phyloP scores from a whole-genome alignment of 2,113 vertebrate species.

The Myrmophylax atrothorax region DNA sequence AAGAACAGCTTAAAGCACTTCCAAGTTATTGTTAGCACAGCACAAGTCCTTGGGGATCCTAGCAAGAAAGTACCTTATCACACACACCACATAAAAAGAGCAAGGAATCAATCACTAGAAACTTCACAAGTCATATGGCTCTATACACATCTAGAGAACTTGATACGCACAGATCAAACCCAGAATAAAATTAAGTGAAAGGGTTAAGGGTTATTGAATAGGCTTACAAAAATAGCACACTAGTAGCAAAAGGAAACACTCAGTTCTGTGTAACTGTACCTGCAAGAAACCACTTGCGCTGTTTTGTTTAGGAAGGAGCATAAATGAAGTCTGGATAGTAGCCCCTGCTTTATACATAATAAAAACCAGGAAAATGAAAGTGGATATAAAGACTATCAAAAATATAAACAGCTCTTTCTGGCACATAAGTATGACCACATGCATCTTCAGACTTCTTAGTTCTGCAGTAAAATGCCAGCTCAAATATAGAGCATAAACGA shows the following conservation, averaged over 20 bases:
- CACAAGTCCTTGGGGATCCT: background rate
- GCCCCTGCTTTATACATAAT: background rate
- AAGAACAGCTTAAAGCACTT: background rate
- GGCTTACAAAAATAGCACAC: background rate
- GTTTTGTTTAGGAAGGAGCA: background rate
- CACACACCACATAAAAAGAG: background rate
- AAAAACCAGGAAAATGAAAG: background rate
- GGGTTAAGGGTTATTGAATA: background rate
- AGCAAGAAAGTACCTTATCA: background rate
- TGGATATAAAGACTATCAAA: background rate
- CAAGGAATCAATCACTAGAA: background rate
- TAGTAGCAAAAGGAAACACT: background rate
- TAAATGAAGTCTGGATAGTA: background rate
- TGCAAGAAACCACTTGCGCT: background rate
- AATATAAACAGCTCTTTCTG: background rate
- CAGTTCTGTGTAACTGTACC: background rate
- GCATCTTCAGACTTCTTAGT: background rate
- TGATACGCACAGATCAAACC: background rate
- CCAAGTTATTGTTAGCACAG: background rate
- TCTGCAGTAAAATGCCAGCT: background rate
- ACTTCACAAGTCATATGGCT: background rate
- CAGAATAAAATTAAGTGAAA: background rate
- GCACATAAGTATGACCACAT: background rate
- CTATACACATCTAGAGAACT: background rate
- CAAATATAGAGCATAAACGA: background rate